phyloP scores from a whole-genome alignment of 2,797 vertebrate genomes.

The Chloroceryle inda region DNA sequence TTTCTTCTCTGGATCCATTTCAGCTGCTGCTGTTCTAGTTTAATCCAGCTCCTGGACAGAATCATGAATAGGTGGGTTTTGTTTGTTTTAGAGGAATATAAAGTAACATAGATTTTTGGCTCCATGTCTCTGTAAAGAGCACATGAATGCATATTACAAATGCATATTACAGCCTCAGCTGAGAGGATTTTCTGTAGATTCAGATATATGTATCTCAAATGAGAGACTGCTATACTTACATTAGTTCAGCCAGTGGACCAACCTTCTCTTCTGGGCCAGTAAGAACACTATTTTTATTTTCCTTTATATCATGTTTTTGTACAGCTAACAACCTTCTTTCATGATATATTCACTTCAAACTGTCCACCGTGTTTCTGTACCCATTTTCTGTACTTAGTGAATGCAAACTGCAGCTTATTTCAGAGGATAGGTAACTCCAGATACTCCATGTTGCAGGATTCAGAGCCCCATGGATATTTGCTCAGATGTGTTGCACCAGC shows the following conservation, averaged over 20 bases:
- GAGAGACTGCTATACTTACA: not conserved
- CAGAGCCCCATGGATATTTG: not conserved
- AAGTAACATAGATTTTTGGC: not conserved
- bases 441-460: not conserved
- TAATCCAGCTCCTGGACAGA: not conserved
- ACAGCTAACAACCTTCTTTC: not conserved
- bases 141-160: not conserved
- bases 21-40: not conserved
- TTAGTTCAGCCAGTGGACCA: not conserved
- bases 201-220: not conserved
- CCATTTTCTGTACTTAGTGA: not conserved
- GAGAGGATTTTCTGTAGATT: not conserved
- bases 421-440: not conserved
- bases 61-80: not conserved
- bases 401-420: not conserved
- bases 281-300: fast-evolving
- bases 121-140: not conserved
- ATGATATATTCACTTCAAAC: not conserved
- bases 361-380: not conserved
- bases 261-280: not conserved
- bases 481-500: not conserved
- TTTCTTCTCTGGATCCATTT: not conserved
- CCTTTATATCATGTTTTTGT: not conserved
- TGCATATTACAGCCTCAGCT: not conserved
- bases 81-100: not conserved